Evolutionary conservation across 2,113 vertebrate species (phyloP).

Genomic region (Lasiurus borealis): DNA sequence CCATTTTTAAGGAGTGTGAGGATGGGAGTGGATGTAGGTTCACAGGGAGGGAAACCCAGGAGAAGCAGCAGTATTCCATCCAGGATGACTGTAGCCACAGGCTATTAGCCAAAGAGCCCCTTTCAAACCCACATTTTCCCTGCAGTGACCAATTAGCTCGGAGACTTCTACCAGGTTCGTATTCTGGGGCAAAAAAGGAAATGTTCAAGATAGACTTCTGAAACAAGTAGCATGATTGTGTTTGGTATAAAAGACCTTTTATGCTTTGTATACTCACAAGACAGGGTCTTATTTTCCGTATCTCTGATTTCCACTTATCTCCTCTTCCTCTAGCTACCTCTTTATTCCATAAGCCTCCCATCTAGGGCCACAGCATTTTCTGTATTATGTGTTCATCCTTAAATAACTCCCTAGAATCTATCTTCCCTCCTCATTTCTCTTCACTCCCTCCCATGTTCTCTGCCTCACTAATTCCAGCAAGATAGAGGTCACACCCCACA

Average conservation of each 20-base stretch:
- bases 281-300: neutral
- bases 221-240: slow-evolving; percentile 3
- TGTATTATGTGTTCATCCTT: slow-evolving; percentile 55
- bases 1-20: slow-evolving; percentile 55
- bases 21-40: neutral
- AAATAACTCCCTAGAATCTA: slow-evolving; percentile 4
- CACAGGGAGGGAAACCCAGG: neutral
- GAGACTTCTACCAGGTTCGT: slow-evolving; percentile 33
- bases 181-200: slow-evolving; percentile 16
- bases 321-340: neutral
- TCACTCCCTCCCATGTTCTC: neutral
- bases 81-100: neutral
- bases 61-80: neutral
- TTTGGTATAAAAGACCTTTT: slow-evolving; percentile 42
- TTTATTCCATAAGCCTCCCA: neutral
- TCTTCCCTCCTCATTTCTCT: neutral
- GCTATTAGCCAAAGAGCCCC: neutral
- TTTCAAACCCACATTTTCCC: neutral
- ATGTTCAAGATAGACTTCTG: neutral
- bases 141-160: neutral
- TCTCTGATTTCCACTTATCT: slow-evolving; percentile 18
- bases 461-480: slow-evolving; percentile 29
- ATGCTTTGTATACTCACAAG: neutral
- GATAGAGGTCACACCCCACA: neutral
- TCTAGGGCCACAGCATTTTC: neutral